These are phyloP conservation scores for Rapana venosa DNA, from an alignment of 2,888 invertebrate species.

Conservation along the genomic window DNA sequence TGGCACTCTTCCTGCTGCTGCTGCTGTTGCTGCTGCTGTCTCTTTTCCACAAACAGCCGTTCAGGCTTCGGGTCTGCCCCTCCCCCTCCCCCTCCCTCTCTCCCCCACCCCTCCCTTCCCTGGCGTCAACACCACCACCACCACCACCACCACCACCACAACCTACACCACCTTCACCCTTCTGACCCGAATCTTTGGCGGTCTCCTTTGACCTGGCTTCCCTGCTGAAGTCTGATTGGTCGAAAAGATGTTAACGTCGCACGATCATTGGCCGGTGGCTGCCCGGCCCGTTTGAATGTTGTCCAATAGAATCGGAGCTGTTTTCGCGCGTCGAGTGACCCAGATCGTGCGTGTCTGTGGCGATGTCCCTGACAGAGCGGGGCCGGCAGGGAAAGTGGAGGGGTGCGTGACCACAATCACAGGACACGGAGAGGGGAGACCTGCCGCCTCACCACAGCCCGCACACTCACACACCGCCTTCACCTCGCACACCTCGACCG, in stretches of 20 bases:
- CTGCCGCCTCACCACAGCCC: background rate
- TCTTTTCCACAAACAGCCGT: conserved; percentile 15
- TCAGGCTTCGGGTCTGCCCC: background rate
- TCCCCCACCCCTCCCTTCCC: background rate
- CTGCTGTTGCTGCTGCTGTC: background rate
- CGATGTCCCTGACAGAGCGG: background rate
- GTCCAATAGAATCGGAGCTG: background rate
- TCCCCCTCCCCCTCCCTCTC: background rate
- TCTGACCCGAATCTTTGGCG: background rate
- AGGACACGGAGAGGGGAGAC: background rate
- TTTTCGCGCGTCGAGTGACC: background rate
- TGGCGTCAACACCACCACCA: background rate
- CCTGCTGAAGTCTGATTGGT: background rate
- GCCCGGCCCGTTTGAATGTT: background rate
- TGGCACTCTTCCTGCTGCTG: background rate
- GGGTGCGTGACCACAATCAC: background rate
- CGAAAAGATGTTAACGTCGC: background rate
- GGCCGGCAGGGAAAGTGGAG: background rate
- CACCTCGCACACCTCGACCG: background rate
- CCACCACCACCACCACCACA: background rate
- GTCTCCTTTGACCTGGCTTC: background rate
- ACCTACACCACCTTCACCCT: background rate
- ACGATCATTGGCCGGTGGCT: background rate
- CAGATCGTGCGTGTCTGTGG: conserved; percentile 16
- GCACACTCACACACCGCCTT: background rate